A percentile compares a stretch with the other conserved stretches of the same genome.
Evolutionary conservation across 2,113 vertebrate genomes (phyloP).

Genomic region (Xenopus borealis): DNA sequence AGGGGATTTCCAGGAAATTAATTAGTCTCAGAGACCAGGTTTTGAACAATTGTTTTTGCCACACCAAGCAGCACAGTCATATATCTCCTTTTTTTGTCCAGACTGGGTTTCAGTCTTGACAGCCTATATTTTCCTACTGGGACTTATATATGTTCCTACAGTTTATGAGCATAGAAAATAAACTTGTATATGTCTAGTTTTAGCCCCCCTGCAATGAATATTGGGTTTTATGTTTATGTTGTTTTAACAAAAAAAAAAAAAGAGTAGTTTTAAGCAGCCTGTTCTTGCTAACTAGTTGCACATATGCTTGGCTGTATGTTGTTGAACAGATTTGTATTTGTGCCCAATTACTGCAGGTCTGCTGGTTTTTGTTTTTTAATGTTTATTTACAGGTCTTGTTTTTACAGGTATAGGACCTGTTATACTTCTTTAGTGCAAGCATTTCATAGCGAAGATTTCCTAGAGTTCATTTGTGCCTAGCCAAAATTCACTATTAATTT

Average conservation of each 20-base stretch:
- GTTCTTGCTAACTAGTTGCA: too few relatives aligned
- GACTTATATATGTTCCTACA: conserved; percentile 46
- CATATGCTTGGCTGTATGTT: too few relatives aligned
- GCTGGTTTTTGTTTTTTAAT: too few relatives aligned
- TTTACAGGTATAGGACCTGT: too few relatives aligned
- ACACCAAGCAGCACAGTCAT: conserved; percentile 31
- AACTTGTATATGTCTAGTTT: conserved; percentile 36
- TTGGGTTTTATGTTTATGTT: conserved; percentile 33
- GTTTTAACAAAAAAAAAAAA: conserved; percentile 13
- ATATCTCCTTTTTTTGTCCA: conserved; percentile 33
- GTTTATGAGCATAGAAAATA: conserved; percentile 46
- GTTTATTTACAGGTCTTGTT: too few relatives aligned
- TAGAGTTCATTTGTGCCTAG: too few relatives aligned
- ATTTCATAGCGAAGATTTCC: too few relatives aligned
- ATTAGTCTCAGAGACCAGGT: conserved; percentile 43
- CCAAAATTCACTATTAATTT: too few relatives aligned
- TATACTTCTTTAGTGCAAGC: too few relatives aligned
- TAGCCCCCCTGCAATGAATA: conserved; percentile 6
- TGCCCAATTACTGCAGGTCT: too few relatives aligned
- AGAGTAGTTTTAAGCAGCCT: too few relatives aligned
- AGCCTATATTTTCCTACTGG: conserved; percentile 41
- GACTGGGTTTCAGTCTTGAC: conserved; percentile 33
- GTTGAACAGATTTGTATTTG: too few relatives aligned
- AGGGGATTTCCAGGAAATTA: conserved; percentile 46
- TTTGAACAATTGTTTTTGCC: conserved; percentile 43